These are phyloP conservation scores for Platycercus adscitus DNA, from an alignment of 2,113 vertebrate genomes.

Conservation along the genomic window DNA sequence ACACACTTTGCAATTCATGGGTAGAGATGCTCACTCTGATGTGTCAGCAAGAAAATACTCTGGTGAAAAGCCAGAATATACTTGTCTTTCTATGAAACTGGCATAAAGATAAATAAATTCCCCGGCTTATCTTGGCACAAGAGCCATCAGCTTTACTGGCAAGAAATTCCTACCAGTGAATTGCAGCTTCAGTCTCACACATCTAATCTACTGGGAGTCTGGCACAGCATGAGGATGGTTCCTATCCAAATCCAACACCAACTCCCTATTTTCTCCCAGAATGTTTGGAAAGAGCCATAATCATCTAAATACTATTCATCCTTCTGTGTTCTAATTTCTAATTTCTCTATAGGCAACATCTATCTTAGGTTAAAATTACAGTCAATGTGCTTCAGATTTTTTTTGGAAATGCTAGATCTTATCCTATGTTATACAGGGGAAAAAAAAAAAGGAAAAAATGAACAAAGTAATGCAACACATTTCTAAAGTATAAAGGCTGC, in stretches of 20 bases:
- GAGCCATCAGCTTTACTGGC: background rate
- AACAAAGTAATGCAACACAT: background rate
- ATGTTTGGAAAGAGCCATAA: background rate
- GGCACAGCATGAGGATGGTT: background rate
- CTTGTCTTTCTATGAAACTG: slow-evolving; percentile 31
- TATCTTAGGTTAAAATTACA: slow-evolving; percentile 22
- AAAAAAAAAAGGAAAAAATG: background rate
- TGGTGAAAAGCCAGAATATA: background rate
- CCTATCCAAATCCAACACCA: background rate
- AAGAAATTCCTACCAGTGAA: background rate
- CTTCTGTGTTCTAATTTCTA: background rate
- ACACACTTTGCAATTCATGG: slow-evolving; percentile 3
- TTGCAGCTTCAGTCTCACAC: background rate
- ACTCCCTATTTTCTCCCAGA: background rate
- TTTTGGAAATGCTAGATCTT: background rate
- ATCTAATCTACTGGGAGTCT: background rate
- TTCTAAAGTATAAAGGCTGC: slow-evolving; percentile 28
- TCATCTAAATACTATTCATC: background rate
- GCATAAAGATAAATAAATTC: background rate
- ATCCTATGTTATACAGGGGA: background rate
- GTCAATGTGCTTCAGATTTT: background rate
- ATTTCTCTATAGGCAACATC: background rate
- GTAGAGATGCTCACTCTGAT: background rate
- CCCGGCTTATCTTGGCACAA: background rate
- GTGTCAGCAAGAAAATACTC: background rate